phyloP scores from a whole-genome alignment of 2,113 vertebrate species.

The Boulengeromyrus knoepffleri region DNA sequence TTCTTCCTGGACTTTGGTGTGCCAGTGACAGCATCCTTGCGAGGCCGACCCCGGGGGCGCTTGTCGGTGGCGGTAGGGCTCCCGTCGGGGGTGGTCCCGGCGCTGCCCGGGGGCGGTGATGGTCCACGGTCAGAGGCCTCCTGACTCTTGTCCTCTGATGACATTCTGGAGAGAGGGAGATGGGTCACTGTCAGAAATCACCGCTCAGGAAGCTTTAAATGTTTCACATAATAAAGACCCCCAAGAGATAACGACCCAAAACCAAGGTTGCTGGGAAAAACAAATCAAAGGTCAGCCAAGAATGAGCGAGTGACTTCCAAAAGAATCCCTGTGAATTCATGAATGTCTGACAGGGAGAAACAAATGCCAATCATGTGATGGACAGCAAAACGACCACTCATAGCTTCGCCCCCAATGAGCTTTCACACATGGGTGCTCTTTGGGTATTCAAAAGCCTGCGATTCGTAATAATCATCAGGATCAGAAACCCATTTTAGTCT shows the following conservation, averaged over 20 bases:
- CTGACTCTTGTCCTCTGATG: constrained; percentile 77
- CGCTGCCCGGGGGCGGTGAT: constrained; percentile 65
- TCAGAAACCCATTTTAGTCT: neutral
- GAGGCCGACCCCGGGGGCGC: constrained; percentile 75
- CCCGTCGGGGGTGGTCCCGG: constrained; percentile 63
- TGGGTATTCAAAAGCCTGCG: neutral
- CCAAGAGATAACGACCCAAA: neutral
- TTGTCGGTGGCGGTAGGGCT: constrained; percentile 73
- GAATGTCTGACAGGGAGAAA: neutral
- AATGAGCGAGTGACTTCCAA: neutral
- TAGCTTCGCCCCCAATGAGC: neutral
- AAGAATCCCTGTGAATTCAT: neutral
- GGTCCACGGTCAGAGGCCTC: constrained; percentile 59
- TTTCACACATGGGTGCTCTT: neutral
- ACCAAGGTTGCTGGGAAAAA: neutral
- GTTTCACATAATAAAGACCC: neutral
- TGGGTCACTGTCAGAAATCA: neutral
- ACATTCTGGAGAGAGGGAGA: constrained; percentile 60
- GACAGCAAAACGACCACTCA: neutral
- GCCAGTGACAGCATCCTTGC: constrained; percentile 77
- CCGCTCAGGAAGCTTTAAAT: neutral
- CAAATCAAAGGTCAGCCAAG: neutral
- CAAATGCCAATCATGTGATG: neutral
- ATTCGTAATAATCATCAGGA: neutral
- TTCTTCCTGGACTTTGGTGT: constrained; percentile 74